phyloP scores from a whole-genome alignment of 2,888 invertebrate species.

The Parascotia fuliginaria region DNA sequence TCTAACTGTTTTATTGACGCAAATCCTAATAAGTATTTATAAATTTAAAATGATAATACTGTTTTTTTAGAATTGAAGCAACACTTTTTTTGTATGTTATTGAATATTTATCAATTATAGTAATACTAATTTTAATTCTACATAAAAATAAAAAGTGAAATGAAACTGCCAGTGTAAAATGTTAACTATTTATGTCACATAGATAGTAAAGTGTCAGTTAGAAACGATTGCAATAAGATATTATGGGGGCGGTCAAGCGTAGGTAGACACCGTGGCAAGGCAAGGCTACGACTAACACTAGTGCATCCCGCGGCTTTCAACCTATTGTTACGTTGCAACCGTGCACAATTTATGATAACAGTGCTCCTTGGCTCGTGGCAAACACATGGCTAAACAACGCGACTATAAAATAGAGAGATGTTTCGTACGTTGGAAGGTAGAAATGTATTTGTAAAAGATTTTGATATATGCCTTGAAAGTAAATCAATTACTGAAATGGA shows the following conservation, averaged over 20 bases:
- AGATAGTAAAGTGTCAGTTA: constrained; percentile 77
- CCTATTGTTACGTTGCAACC: constrained; percentile 71
- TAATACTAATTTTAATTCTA: neutral
- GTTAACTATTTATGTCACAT: no score
- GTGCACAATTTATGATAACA: constrained; percentile 69
- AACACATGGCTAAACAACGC: constrained; percentile 36
- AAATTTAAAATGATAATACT: no score
- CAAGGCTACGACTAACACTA: constrained; percentile 55
- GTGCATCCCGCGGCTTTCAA: constrained; percentile 58
- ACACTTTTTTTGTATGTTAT: no score
- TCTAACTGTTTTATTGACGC: no score
- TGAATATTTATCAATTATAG: no score
- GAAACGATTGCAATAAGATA: constrained; percentile 78
- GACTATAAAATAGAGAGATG: constrained; percentile 31
- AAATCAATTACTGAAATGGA: no score
- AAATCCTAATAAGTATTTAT: no score
- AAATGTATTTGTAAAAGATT: neutral
- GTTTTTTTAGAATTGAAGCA: no score
- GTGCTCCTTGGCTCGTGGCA: constrained; percentile 37
- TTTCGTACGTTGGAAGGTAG: neutral
- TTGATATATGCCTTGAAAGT: no score
- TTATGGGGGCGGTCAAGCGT: constrained; percentile 50
- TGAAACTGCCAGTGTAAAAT: constrained; percentile 66
- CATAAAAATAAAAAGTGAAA: constrained; percentile 25
- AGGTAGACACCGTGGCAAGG: constrained; percentile 56